These are phyloP conservation scores for Apocrypta bakeri DNA, from an alignment of 1,140 invertebrate genomes.

Conservation along the genomic window DNA sequence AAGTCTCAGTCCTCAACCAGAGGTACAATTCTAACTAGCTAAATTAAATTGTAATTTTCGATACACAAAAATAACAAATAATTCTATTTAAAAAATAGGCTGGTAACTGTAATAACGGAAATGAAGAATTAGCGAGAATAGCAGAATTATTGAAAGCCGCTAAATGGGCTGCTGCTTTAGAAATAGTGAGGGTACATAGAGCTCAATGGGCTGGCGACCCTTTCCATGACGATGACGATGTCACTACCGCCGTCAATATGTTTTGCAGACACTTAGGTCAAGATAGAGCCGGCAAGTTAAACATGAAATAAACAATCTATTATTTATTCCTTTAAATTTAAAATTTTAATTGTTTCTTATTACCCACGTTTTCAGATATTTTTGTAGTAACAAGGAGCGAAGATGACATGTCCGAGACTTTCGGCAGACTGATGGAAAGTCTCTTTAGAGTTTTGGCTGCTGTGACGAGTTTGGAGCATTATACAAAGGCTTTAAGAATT, in stretches of 20 bases:
- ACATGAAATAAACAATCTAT: slow-evolving; percentile 2
- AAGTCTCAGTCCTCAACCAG: slow-evolving; percentile 71
- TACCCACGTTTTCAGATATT: slow-evolving; percentile 72
- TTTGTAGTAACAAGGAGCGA: slow-evolving; percentile 79
- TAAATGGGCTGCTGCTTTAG: slow-evolving; percentile 80
- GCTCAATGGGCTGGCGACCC: slow-evolving; percentile 78
- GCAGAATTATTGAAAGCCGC: slow-evolving; percentile 79
- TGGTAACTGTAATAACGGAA: slow-evolving; percentile 57
- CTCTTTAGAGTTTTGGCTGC: slow-evolving; percentile 79
- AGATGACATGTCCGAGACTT: slow-evolving; percentile 79
- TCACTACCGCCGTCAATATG: slow-evolving; percentile 81
- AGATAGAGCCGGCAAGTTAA: slow-evolving; percentile 78
- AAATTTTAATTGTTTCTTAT: not conserved
- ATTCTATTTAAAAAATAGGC: not conserved
- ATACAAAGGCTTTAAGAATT: slow-evolving; percentile 65
- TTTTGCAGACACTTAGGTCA: slow-evolving; percentile 82
- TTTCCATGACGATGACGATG: slow-evolving; percentile 77
- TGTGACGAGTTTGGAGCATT: slow-evolving; percentile 74
- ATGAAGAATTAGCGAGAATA: slow-evolving; percentile 76
- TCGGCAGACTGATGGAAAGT: slow-evolving; percentile 79
- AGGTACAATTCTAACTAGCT: slow-evolving; percentile 27
- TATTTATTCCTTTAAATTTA: slow-evolving; percentile 1
- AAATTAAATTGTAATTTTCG: not conserved
- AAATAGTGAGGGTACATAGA: slow-evolving; percentile 78
- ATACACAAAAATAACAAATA: not conserved